Percentiles rank a stretch among this genome's conserved stretches.
These are phyloP conservation scores for Ispidina picta DNA, from an alignment of 2,797 vertebrate genomes.

Conservation along the genomic window DNA sequence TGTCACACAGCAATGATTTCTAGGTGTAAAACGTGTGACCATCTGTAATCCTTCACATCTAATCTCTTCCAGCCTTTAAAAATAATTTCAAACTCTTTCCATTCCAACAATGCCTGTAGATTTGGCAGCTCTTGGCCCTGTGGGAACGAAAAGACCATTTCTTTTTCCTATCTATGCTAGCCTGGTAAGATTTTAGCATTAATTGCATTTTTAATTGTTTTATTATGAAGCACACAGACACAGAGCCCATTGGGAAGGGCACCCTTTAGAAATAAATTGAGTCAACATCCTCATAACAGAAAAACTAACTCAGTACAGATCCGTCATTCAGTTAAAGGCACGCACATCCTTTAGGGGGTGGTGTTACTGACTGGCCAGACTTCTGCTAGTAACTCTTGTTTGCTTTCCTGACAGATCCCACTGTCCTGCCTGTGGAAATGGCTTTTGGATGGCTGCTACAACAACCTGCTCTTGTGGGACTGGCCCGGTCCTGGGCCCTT, in stretches of 20 bases:
- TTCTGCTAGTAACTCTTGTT: neutral
- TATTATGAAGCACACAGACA: neutral
- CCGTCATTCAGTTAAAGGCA: slow-evolving; percentile 5
- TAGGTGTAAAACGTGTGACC: neutral
- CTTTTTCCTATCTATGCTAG: neutral
- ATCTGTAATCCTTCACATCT: neutral
- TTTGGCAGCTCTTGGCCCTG: neutral
- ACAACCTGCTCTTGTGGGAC: slow-evolving; percentile 56
- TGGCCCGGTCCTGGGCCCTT: slow-evolving; percentile 48
- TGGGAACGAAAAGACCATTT: neutral
- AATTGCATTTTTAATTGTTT: slow-evolving; percentile 8
- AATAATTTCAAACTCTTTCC: neutral
- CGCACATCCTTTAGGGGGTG: neutral
- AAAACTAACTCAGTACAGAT: slow-evolving; percentile 47
- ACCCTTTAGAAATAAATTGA: slow-evolving; percentile 26
- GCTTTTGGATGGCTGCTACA: slow-evolving; percentile 56
- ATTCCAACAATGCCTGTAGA: neutral
- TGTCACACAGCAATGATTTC: neutral
- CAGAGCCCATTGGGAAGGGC: slow-evolving; percentile 34
- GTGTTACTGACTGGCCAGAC: neutral
- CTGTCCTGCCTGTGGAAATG: slow-evolving; percentile 33
- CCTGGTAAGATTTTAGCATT: neutral
- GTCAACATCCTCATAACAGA: slow-evolving; percentile 6
- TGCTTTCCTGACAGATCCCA: slow-evolving; percentile 23
- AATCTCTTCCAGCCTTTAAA: neutral